Percentiles rank a stretch among this genome's conserved stretches.
These are phyloP conservation scores for Lasioglossum vierecki DNA, from an alignment of 2,888 invertebrate species.

Conservation along the genomic window DNA sequence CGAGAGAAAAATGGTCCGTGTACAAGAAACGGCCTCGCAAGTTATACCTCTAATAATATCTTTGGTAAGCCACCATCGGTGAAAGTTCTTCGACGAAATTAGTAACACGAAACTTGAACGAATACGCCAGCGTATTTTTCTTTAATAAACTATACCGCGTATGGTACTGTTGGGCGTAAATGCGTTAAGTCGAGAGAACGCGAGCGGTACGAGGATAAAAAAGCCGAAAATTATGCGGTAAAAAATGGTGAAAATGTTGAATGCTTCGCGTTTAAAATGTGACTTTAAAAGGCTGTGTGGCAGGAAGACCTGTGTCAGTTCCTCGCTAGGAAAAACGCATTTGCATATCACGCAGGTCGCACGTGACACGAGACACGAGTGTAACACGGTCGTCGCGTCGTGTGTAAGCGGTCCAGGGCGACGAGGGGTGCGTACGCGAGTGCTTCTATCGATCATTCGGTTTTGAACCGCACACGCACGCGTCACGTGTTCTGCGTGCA, in stretches of 20 bases:
- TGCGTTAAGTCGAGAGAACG: background rate
- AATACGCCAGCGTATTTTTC: background rate
- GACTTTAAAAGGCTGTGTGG: background rate
- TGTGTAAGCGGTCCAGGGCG: too few relatives aligned
- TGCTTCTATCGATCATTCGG: constrained; percentile 59
- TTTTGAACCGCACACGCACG: constrained; percentile 52
- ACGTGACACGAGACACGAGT: constrained; percentile 32
- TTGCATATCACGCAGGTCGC: constrained; percentile 33
- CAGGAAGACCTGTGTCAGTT: background rate
- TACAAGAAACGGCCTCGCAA: background rate
- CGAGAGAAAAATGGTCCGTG: background rate
- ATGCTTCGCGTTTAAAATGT: background rate
- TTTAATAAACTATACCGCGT: background rate
- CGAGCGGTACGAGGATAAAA: background rate
- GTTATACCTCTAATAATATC: too few relatives aligned
- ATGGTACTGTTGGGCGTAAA: background rate
- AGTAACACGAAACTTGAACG: background rate
- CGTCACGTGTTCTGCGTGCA: constrained; percentile 51
- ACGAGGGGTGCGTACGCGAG: background rate
- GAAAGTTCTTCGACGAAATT: background rate
- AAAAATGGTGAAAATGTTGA: background rate
- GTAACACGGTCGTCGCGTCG: background rate
- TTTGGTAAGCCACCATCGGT: background rate
- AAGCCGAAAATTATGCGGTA: background rate
- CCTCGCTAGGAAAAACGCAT: constrained; percentile 23